phyloP scores from a whole-genome alignment of 2,888 invertebrate genomes.

The Cheilosia scutellata region DNA sequence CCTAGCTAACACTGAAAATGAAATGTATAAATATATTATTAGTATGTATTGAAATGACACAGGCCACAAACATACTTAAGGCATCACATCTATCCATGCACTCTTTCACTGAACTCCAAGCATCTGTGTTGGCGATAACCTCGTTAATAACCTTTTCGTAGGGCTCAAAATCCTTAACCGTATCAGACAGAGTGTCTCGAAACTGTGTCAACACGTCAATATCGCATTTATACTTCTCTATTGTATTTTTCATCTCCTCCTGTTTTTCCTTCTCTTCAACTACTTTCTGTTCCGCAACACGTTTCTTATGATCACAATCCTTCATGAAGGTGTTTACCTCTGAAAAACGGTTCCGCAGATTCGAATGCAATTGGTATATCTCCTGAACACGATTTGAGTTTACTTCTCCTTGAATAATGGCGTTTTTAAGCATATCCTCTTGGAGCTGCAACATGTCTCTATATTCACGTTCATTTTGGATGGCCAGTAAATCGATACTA shows the following conservation, averaged over 20 bases:
- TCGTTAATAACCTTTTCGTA: slow-evolving; percentile 82
- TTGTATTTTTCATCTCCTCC: slow-evolving; percentile 77
- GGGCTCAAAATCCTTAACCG: slow-evolving; percentile 81
- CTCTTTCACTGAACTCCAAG: slow-evolving; percentile 80
- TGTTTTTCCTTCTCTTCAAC: slow-evolving; percentile 79
- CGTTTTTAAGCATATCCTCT: slow-evolving; percentile 80
- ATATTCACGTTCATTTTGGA: slow-evolving; percentile 82
- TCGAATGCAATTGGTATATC: slow-evolving; percentile 79
- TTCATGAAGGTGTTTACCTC: slow-evolving; percentile 82
- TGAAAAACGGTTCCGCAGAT: slow-evolving; percentile 81
- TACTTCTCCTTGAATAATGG: slow-evolving; percentile 78
- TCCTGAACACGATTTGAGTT: slow-evolving; percentile 80
- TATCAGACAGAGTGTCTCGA: slow-evolving; percentile 79
- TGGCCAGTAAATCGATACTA: slow-evolving; percentile 81
- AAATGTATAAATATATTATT: neutral
- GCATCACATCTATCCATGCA: slow-evolving; percentile 83
- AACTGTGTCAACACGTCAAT: slow-evolving; percentile 79
- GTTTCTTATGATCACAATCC: slow-evolving; percentile 82
- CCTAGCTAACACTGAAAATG: slow-evolving; percentile 82
- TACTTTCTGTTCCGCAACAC: slow-evolving; percentile 79
- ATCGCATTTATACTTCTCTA: slow-evolving; percentile 78
- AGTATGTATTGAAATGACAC: neutral
- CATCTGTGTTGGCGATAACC: slow-evolving; percentile 79
- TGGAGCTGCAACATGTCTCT: slow-evolving; percentile 81
- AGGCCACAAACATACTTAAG: slow-evolving; percentile 78